phyloP scores from a whole-genome alignment of 2,888 invertebrate genomes.

The Allophyes oxyacanthae region DNA sequence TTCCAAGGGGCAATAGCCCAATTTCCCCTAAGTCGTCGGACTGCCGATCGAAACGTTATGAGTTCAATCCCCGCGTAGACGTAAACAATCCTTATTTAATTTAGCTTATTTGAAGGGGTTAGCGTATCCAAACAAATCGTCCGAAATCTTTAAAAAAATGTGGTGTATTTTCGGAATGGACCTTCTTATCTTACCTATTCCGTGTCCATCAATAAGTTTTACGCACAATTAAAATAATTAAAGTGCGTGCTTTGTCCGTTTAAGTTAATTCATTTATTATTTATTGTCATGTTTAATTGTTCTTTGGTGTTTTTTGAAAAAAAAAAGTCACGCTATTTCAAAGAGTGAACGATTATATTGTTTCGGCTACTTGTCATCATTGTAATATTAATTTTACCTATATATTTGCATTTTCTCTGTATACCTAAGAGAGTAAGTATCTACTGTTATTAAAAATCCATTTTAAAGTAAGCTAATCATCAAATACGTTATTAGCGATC shows the following conservation, averaged over 20 bases:
- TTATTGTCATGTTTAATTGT: slow-evolving; percentile 40
- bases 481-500: too few species aligned
- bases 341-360: slow-evolving; percentile 20
- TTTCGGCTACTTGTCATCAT: slow-evolving; percentile 42
- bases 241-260: slow-evolving; percentile 56
- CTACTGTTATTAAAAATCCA: not conserved
- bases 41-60: too few species aligned
- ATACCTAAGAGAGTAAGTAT: not conserved
- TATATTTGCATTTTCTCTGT: slow-evolving; percentile 6
- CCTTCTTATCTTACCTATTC: slow-evolving; percentile 12
- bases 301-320: slow-evolving; percentile 22
- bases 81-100: too few species aligned
- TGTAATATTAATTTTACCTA: not conserved
- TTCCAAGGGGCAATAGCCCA: too few species aligned
- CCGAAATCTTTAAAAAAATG: too few species aligned
- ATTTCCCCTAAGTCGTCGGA: too few species aligned
- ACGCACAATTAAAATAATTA: slow-evolving; percentile 62
- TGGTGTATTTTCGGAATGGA: too few species aligned
- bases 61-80: too few species aligned
- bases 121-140: too few species aligned
- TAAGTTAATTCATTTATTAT: slow-evolving; percentile 47
- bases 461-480: too few species aligned
- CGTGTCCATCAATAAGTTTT: slow-evolving; percentile 41
- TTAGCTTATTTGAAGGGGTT: too few species aligned
- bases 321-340: slow-evolving; percentile 34